These are phyloP conservation scores for Rapana venosa DNA, from an alignment of 2,888 invertebrate genomes.

Conservation along the genomic window DNA sequence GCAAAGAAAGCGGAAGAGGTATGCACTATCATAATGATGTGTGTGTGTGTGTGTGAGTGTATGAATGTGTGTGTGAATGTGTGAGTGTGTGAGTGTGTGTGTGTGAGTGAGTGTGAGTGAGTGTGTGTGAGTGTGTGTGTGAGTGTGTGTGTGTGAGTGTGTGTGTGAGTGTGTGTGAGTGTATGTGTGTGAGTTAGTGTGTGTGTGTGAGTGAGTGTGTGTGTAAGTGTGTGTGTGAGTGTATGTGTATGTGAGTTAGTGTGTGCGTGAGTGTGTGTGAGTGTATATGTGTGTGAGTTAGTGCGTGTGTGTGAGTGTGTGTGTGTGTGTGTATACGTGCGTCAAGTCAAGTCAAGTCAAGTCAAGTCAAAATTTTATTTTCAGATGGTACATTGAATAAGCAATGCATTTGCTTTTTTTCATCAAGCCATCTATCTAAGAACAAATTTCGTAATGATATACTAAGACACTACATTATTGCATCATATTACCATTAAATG, in stretches of 20 bases:
- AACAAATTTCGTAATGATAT: too few species aligned
- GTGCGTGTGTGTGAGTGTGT: neutral
- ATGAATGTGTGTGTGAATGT: neutral
- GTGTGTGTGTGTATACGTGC: neutral
- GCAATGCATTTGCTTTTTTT: too few species aligned
- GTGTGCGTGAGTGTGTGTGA: neutral
- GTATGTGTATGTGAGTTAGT: neutral
- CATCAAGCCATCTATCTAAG: too few species aligned
- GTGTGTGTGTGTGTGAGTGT: neutral
- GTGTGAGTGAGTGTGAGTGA: neutral
- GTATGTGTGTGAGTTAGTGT: neutral
- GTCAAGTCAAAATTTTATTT: too few species aligned
- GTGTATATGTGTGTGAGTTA: neutral
- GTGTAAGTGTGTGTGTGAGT: neutral
- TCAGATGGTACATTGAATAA: too few species aligned
- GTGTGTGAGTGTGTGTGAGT: neutral
- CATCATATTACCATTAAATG: too few species aligned
- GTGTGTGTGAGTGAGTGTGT: neutral
- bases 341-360: too few species aligned
- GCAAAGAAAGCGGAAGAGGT: too few species aligned
- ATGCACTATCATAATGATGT: too few species aligned
- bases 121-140: neutral
- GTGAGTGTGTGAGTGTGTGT: neutral
- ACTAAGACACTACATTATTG: too few species aligned
- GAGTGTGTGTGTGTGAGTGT: neutral